Evolutionary conservation across 2,888 invertebrate genomes (phyloP).

Genomic region (Aleiodes leptofemur): DNA sequence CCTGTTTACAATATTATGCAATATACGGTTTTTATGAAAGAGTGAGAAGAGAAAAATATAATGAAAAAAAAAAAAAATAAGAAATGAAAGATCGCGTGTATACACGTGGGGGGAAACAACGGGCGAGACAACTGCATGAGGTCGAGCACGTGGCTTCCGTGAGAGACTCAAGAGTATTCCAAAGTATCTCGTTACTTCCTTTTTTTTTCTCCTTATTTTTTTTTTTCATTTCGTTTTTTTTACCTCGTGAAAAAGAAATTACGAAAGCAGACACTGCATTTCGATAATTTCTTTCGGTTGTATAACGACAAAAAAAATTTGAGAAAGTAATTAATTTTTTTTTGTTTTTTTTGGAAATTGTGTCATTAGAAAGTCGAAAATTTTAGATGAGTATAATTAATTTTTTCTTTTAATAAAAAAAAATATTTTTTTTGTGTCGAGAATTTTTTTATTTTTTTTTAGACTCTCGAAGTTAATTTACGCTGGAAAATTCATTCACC

Average conservation of each 20-base stretch:
- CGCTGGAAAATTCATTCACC: too few relatives aligned
- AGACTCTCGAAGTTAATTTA: too few relatives aligned
- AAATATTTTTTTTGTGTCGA: too few relatives aligned
- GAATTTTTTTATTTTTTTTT: too few relatives aligned
- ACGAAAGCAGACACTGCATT: too few relatives aligned
- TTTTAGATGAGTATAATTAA: too few relatives aligned
- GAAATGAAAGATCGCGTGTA: constrained; percentile 1
- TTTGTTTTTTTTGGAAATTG: too few relatives aligned
- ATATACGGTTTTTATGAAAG: background rate
- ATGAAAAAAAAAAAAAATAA: constrained; percentile 3
- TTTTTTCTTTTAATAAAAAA: too few relatives aligned
- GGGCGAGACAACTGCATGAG: constrained; percentile 21
- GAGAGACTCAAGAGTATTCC: background rate
- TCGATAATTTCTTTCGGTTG: too few relatives aligned
- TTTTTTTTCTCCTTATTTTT: constrained; percentile 9
- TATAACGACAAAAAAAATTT: too few relatives aligned
- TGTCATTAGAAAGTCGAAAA: too few relatives aligned
- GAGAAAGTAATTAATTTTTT: too few relatives aligned
- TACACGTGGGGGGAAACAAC: constrained; percentile 19
- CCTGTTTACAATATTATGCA: constrained; percentile 34
- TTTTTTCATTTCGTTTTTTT: constrained; percentile 10
- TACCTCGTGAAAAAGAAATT: background rate
- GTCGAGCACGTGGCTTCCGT: constrained; percentile 40
- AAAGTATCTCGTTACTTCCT: constrained; percentile 13
- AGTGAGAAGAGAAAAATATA: background rate